Evolutionary conservation across 2,113 vertebrate genomes (phyloP).

Genomic region (Jaculus jaculus): DNA sequence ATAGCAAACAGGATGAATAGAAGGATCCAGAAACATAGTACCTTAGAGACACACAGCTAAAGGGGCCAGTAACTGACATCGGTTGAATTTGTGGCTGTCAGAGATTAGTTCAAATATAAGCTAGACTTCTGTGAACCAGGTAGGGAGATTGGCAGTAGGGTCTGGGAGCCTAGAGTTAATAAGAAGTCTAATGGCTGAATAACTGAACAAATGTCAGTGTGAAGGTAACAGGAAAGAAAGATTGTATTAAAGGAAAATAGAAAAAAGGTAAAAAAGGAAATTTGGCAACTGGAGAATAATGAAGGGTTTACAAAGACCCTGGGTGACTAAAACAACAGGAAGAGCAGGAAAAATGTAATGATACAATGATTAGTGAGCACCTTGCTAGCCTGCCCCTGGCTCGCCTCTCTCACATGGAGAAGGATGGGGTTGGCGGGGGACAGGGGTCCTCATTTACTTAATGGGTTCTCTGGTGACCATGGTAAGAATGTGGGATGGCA

Average conservation of each 20-base stretch:
- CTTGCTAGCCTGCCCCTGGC: background rate
- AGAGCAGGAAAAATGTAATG: background rate
- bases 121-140: background rate
- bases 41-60: background rate
- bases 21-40: background rate
- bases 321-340: conserved; percentile 26
- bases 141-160: background rate
- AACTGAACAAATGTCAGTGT: conserved; percentile 55
- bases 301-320: conserved; percentile 53
- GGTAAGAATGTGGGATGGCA: background rate
- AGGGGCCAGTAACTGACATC: background rate
- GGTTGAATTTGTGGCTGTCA: background rate
- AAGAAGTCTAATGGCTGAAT: conserved; percentile 61
- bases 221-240: background rate
- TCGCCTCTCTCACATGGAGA: background rate
- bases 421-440: background rate
- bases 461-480: background rate
- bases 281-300: conserved; percentile 39
- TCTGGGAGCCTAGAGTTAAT: background rate
- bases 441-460: no score
- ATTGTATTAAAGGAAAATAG: background rate
- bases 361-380: background rate
- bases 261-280: background rate
- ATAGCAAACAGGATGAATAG: no score
- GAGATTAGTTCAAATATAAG: background rate